Percentiles rank a stretch among this genome's conserved stretches.
These are phyloP conservation scores for Acrocephalus arundinaceus DNA, from an alignment of 2,113 vertebrate species.

Conservation along the genomic window DNA sequence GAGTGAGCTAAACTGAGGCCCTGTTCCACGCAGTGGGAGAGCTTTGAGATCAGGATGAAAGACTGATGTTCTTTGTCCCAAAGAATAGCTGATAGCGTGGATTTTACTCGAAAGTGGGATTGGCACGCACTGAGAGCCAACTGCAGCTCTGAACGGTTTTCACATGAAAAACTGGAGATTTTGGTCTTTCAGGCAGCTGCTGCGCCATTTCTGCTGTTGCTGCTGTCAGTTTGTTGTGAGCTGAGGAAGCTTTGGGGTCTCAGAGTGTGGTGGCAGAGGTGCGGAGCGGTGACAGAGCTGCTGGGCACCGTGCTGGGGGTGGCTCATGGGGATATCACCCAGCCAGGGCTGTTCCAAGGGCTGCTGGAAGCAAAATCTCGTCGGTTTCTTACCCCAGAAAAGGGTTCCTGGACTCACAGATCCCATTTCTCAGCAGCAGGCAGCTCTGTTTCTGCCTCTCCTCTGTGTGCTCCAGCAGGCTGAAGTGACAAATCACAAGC, in stretches of 20 bases:
- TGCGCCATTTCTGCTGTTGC: not conserved
- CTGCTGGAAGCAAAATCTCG: accelerated
- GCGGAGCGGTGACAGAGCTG: not conserved
- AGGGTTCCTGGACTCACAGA: not conserved
- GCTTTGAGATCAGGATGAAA: not conserved
- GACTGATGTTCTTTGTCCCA: not conserved
- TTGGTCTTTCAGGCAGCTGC: not conserved
- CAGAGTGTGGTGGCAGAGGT: too few relatives aligned
- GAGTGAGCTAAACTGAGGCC: not conserved
- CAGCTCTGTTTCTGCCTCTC: not conserved
- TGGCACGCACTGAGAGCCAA: not conserved
- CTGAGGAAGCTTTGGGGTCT: not conserved
- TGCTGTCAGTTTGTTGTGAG: not conserved
- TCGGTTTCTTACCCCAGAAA: not conserved
- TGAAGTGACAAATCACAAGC: not conserved
- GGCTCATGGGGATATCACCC: not conserved
- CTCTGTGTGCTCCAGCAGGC: not conserved
- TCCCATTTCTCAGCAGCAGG: not conserved
- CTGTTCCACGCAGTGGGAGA: not conserved
- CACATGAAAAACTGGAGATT: not conserved
- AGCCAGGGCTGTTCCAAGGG: not conserved
- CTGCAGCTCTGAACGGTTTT: not conserved
- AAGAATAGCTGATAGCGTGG: not conserved
- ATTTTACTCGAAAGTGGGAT: not conserved
- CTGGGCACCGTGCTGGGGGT: not conserved